These are phyloP conservation scores for Tetrapedia diversipes DNA, from an alignment of 2,888 invertebrate genomes.

Conservation along the genomic window DNA sequence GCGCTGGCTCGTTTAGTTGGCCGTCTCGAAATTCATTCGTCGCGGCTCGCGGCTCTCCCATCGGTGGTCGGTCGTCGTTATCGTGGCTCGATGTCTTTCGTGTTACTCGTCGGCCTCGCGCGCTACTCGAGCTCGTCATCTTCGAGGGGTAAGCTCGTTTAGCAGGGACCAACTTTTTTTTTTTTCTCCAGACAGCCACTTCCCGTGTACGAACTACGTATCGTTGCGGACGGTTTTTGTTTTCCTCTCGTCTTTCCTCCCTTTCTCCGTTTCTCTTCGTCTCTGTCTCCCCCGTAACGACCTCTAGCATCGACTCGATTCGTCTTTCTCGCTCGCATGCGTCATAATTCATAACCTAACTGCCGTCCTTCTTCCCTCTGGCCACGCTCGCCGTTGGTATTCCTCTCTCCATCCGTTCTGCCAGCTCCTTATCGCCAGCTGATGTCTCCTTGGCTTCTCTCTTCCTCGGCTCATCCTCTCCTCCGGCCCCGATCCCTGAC, in stretches of 20 bases:
- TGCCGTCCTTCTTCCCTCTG: slow-evolving; percentile 73
- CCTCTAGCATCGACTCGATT: slow-evolving; percentile 76
- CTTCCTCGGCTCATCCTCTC: neutral
- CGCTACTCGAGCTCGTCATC: slow-evolving; percentile 41
- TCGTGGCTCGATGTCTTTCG: slow-evolving; percentile 43
- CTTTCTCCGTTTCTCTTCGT: slow-evolving; percentile 33
- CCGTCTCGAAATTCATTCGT: slow-evolving; percentile 56
- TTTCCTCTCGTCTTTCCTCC: slow-evolving; percentile 57
- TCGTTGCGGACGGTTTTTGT: slow-evolving; percentile 75
- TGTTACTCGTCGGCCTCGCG: slow-evolving; percentile 28
- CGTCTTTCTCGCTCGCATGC: slow-evolving; percentile 74
- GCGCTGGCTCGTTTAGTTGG: slow-evolving; percentile 23
- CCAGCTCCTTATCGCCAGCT: slow-evolving; percentile 65
- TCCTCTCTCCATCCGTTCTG: slow-evolving; percentile 61
- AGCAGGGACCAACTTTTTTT: slow-evolving; percentile 60
- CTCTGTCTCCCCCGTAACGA: slow-evolving; percentile 74
- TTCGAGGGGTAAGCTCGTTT: slow-evolving; percentile 71
- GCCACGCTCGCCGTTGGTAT: slow-evolving; percentile 50
- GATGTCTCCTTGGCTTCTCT: slow-evolving; percentile 54
- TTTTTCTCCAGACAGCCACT: slow-evolving; percentile 47
- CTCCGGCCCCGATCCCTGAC: neutral
- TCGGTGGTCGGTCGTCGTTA: slow-evolving; percentile 48
- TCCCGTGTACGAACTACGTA: slow-evolving; percentile 69
- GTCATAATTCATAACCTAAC: slow-evolving; percentile 82
- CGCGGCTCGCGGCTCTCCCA: slow-evolving; percentile 42